Conservation (phyloP, 2,888 invertebrate species). For the Hipparchia sbordonii region DNA sequence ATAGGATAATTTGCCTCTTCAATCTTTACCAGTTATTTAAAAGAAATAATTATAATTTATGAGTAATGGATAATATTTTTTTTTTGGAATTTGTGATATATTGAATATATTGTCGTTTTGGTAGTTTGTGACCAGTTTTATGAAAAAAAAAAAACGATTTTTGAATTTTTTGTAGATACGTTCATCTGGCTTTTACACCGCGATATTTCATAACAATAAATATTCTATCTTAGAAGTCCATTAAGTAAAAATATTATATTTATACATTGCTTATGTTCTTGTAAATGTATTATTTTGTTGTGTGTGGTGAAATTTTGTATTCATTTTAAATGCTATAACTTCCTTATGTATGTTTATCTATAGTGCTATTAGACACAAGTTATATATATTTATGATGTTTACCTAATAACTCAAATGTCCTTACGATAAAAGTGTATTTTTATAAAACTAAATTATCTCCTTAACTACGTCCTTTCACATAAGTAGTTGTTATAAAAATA, state of each 20-base stretch:
- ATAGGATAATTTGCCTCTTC: too few relatives aligned
- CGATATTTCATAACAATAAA: neutral
- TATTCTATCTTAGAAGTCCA: neutral
- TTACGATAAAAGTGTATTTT: slow-evolving; percentile 8
- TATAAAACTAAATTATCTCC: slow-evolving; percentile 9
- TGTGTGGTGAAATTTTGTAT: too few relatives aligned
- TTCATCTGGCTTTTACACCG: too few relatives aligned
- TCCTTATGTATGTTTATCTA: neutral
- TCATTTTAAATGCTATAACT: neutral
- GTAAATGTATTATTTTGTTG: too few relatives aligned
- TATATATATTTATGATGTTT: neutral
- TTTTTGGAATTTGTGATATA: too few relatives aligned
- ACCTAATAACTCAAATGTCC: slow-evolving; percentile 6
- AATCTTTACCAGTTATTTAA: too few relatives aligned
- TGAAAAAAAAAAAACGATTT: too few relatives aligned
- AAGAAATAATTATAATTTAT: too few relatives aligned
- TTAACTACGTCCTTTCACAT: slow-evolving; percentile 10
- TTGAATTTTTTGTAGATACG: too few relatives aligned
- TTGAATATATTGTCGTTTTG: too few relatives aligned
- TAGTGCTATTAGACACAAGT: neutral
- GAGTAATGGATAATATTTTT: too few relatives aligned
- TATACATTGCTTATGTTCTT: neutral
- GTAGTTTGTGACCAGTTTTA: too few relatives aligned
- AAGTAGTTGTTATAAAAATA: neutral
- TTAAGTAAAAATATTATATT: neutral